phyloP scores from a whole-genome alignment of 2,113 vertebrate species.

The Gymnocephalus cernua region DNA sequence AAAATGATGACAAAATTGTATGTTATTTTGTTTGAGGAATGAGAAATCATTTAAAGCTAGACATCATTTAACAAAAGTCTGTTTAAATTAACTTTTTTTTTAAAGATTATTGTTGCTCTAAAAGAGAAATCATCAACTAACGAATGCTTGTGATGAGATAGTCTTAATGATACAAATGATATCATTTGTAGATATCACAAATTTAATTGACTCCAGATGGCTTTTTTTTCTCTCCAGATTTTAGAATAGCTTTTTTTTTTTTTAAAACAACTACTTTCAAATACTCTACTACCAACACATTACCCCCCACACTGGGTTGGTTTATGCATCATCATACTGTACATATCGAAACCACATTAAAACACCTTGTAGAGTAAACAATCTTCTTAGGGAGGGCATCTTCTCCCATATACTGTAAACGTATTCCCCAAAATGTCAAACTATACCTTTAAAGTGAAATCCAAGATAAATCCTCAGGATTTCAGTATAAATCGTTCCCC shows the following conservation, averaged over 20 bases:
- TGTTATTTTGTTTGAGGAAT: background rate
- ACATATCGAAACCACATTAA: background rate
- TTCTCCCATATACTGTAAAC: background rate
- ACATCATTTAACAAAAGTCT: background rate
- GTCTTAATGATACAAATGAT: background rate
- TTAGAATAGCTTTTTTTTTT: no score
- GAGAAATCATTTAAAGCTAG: background rate
- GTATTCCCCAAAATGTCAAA: background rate
- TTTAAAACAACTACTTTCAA: no score
- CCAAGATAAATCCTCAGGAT: conserved; percentile 3
- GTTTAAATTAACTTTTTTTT: background rate
- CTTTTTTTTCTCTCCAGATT: no score
- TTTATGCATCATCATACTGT: background rate
- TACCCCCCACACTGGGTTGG: background rate
- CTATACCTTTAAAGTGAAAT: conserved; percentile 5
- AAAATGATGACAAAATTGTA: background rate
- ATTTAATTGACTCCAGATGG: no score
- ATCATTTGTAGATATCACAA: background rate
- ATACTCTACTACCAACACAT: background rate
- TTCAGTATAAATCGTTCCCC: conserved; percentile 32
- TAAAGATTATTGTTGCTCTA: background rate
- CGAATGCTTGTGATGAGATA: background rate
- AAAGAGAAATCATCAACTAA: background rate
- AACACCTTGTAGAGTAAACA: background rate
- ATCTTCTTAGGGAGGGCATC: background rate